Percentiles rank a stretch among this genome's conserved stretches.
phyloP scores from a whole-genome alignment of 2,113 vertebrate genomes.

The Pelusios castaneus region DNA sequence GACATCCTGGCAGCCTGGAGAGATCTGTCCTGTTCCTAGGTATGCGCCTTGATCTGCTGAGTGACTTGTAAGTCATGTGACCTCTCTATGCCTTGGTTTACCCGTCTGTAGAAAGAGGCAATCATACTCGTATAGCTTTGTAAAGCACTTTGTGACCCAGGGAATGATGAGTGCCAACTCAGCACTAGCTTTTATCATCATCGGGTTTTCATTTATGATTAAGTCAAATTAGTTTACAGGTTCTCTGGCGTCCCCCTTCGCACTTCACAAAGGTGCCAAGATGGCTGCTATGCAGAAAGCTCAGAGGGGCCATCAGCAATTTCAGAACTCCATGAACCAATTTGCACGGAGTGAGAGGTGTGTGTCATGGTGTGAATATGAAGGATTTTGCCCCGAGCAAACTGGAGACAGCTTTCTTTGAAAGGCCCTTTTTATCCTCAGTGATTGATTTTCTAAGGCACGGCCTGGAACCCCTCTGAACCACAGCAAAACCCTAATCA shows the following conservation, averaged over 20 bases:
- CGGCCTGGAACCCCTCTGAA: not conserved
- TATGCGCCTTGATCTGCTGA: not conserved
- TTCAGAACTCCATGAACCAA: not conserved
- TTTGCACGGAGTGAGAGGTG: not conserved
- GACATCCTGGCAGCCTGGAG: not conserved
- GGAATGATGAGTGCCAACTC: not conserved
- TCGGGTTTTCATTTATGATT: conserved; percentile 30
- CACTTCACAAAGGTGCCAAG: not conserved
- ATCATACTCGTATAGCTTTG: not conserved
- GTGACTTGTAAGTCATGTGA: not conserved
- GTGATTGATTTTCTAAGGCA: not conserved
- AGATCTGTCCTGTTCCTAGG: not conserved
- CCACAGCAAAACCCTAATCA: not conserved
- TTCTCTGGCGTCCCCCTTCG: not conserved
- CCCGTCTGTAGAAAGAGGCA: conserved; percentile 1
- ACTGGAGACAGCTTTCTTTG: not conserved
- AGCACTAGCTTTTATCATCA: not conserved
- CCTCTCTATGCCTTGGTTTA: conserved; percentile 3
- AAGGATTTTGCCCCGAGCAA: not conserved
- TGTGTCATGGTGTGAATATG: not conserved
- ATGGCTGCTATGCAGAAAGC: not conserved
- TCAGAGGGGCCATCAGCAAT: not conserved
- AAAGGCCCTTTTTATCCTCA: not conserved
- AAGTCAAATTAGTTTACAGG: conserved; percentile 8
- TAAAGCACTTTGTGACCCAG: not conserved